These are phyloP conservation scores for Onychomys torridus DNA, from an alignment of 2,797 vertebrate species.

Conservation along the genomic window DNA sequence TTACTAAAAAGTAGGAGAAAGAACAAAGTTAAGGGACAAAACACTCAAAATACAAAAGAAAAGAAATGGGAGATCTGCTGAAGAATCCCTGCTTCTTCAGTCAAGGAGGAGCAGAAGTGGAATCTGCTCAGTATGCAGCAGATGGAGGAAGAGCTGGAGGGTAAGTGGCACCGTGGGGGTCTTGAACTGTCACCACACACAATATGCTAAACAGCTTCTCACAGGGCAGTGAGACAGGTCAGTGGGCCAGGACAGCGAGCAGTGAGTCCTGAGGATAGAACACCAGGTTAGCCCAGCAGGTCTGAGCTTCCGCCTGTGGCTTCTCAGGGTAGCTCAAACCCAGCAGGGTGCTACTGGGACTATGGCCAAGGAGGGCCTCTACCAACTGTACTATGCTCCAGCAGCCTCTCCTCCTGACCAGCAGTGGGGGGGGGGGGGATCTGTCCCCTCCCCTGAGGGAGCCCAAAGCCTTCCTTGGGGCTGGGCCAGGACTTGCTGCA, in stretches of 20 bases:
- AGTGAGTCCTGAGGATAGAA: neutral
- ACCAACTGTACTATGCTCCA: neutral
- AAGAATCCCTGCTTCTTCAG: neutral
- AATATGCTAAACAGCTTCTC: neutral
- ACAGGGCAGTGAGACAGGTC: too few species aligned
- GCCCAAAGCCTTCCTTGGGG: too few species aligned
- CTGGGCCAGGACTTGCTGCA: neutral
- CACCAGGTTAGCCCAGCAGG: neutral
- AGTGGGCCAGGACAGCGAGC: neutral
- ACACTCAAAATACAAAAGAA: neutral
- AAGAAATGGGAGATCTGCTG: neutral
- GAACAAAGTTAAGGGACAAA: neutral
- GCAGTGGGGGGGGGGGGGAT: neutral
- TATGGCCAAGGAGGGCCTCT: neutral
- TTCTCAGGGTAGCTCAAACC: neutral
- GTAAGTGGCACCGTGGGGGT: neutral
- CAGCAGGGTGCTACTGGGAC: neutral
- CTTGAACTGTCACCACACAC: neutral
- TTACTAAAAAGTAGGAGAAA: neutral
- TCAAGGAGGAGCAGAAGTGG: neutral
- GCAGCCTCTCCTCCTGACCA: neutral
- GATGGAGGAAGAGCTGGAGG: neutral
- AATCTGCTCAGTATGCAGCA: neutral
- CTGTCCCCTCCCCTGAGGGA: neutral
- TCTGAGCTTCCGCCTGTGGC: neutral